Base-by-base conservation (phyloP, 2,113 vertebrate species). In the Solea solea region DNA sequence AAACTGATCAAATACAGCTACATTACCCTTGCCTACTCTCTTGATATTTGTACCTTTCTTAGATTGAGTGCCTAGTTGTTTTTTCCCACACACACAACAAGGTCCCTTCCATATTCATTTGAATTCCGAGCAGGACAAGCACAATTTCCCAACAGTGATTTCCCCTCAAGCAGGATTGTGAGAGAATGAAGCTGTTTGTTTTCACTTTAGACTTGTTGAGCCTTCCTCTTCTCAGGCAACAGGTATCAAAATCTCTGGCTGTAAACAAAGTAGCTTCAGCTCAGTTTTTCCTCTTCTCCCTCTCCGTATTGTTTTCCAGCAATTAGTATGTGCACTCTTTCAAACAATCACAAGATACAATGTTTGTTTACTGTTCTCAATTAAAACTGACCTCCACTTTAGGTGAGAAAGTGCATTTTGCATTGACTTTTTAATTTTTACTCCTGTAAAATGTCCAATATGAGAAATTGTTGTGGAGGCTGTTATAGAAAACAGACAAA, bases 181-280 rank as follows among this genome's bases (percentile, higher is more conserved):
- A 34, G 69, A 75, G 76, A 76, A 69, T 9, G 57, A 49, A 5
- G 48, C 73, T 86, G 84, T 87, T 86, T 77, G 67, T 21, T 84
- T 90, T 82, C 78, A 67, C 85, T 86, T 84, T 88, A 85, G 78
- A 86, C 79, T 69, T 77, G 86, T 78, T 78, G 71, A 82, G 81
- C 57, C 34, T 83, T 34, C 61, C 55, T 74, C 74, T 75, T 59
- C 69, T 69, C 75, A 78, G 68, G 74, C 69, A 71, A 76, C 75
- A 67, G n/a, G 66, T 68, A 84, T 74, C 78, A 76, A 81, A 80
- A 77, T 86, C 59, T 63, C 74, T 59, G 69, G 44, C 71, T 86
- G 86, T 85, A 90, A 86, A 91, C 74, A 91, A 85, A 90, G 82
- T 68, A 59, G 64, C 62, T 41, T 69, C 55, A 16, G 50, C 73